phyloP scores from a whole-genome alignment of 1,140 invertebrate genomes.

The Hycleus phaleratus region DNA sequence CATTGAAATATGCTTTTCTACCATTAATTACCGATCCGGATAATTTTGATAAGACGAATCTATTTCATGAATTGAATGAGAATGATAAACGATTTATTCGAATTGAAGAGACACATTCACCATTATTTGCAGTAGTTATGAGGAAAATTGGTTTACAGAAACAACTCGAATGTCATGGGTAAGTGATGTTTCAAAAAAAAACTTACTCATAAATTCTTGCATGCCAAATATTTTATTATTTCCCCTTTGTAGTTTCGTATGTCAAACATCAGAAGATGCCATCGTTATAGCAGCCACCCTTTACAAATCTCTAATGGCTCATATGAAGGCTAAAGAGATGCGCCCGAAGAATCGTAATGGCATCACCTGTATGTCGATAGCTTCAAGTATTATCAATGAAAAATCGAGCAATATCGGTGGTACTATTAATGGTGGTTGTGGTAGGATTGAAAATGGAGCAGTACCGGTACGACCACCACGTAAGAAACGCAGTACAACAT shows the following conservation, averaged over 20 bases:
- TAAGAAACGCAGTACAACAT: conserved; percentile 51
- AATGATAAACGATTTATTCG: conserved; percentile 47
- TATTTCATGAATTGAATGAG: conserved; percentile 51
- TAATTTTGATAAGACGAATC: conserved; percentile 61
- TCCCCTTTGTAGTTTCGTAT: conserved; percentile 55
- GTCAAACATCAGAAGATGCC: conserved; percentile 78
- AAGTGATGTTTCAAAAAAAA: background rate
- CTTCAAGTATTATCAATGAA: conserved; percentile 34
- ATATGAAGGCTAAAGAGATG: conserved; percentile 57
- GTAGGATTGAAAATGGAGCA: conserved; percentile 22
- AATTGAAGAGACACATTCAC: conserved; percentile 54
- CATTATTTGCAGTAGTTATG: conserved; percentile 87
- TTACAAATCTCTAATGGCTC: conserved; percentile 75
- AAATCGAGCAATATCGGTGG: conserved; percentile 35
- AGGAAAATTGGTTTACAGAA: conserved; percentile 67
- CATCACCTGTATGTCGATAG: conserved; percentile 38
- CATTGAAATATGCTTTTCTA: conserved; percentile 63
- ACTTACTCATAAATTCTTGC: background rate
- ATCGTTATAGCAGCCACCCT: conserved; percentile 83
- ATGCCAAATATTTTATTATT: background rate
- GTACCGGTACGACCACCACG: conserved; percentile 49
- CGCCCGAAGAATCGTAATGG: conserved; percentile 59
- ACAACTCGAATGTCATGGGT: conserved; percentile 78
- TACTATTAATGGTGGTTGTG: background rate
- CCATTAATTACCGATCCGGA: conserved; percentile 79